Evolutionary conservation across 2,113 vertebrate genomes (phyloP).

Genomic region (Pangasianodon gigas): DNA sequence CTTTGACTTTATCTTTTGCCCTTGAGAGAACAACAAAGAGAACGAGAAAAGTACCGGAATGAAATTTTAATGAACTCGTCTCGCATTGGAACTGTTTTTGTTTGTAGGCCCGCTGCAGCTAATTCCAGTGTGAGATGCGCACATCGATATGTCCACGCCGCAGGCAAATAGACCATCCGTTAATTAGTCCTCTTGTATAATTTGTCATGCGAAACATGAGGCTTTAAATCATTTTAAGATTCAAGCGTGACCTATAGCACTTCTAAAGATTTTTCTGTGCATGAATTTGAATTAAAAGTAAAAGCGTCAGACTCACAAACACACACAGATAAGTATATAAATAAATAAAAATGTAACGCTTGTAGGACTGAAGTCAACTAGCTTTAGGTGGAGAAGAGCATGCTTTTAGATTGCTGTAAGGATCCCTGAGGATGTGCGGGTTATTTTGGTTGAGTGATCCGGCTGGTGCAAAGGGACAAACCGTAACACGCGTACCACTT

Average conservation of each 20-base stretch:
- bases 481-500: neutral
- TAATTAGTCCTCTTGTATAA: neutral
- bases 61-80: constrained; percentile 57
- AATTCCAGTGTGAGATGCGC: neutral
- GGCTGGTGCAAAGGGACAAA: neutral
- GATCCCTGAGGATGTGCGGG: constrained; percentile 10
- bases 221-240: neutral
- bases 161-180: neutral
- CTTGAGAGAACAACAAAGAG: neutral
- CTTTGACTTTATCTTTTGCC: constrained; percentile 31
- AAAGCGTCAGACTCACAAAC: neutral
- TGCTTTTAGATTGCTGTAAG: constrained; percentile 14
- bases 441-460: constrained; percentile 15
- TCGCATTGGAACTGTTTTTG: neutral
- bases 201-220: neutral
- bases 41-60: constrained; percentile 35
- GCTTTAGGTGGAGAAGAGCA: neutral
- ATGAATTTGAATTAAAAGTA: neutral
- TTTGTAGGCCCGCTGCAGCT: neutral
- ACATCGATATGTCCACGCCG: neutral
- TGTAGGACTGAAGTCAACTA: neutral
- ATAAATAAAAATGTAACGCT: neutral
- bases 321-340: neutral
- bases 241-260: neutral
- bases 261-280: neutral